Conservation (phyloP, 2,797 vertebrate genomes). For the Pterois miles region DNA sequence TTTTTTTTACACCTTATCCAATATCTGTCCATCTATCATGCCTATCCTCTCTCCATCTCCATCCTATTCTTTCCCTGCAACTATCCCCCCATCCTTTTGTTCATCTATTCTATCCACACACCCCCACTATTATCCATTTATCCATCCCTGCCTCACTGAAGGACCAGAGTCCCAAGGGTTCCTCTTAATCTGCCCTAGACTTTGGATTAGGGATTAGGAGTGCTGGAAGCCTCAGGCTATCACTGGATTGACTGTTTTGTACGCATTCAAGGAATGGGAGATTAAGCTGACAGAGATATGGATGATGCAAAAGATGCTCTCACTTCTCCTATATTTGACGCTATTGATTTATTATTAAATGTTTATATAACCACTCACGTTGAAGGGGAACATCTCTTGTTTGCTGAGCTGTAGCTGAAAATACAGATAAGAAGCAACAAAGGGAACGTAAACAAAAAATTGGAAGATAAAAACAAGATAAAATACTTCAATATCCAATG, state of each 20-base stretch:
- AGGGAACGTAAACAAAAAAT: neutral
- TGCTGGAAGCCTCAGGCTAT: slow-evolving; percentile 32
- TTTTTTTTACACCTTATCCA: neutral
- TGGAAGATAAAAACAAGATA: neutral
- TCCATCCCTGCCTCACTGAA: slow-evolving; percentile 35
- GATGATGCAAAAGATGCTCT: slow-evolving; percentile 47
- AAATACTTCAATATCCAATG: neutral
- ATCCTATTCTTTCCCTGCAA: neutral
- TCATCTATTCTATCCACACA: slow-evolving; percentile 5
- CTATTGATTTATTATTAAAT: slow-evolving; percentile 60
- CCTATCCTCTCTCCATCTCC: neutral
- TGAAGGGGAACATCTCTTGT: slow-evolving; percentile 26
- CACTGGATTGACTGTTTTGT: slow-evolving; percentile 53
- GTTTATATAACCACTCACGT: slow-evolving; percentile 48
- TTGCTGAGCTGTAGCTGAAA: slow-evolving; percentile 10
- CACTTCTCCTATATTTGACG: slow-evolving; percentile 17
- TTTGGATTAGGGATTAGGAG: slow-evolving; percentile 78
- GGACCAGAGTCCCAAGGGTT: slow-evolving; percentile 43
- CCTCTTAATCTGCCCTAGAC: slow-evolving; percentile 73
- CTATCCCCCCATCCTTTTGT: slow-evolving; percentile 9
- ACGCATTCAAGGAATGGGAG: slow-evolving; percentile 67
- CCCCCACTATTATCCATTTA: slow-evolving; percentile 24
- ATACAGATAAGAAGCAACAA: slow-evolving; percentile 24
- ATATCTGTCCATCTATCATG: neutral
- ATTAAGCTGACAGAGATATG: slow-evolving; percentile 67